These are phyloP conservation scores for Drosophila pseudotalamancana DNA, from an alignment of 2,888 invertebrate species.

Conservation along the genomic window DNA sequence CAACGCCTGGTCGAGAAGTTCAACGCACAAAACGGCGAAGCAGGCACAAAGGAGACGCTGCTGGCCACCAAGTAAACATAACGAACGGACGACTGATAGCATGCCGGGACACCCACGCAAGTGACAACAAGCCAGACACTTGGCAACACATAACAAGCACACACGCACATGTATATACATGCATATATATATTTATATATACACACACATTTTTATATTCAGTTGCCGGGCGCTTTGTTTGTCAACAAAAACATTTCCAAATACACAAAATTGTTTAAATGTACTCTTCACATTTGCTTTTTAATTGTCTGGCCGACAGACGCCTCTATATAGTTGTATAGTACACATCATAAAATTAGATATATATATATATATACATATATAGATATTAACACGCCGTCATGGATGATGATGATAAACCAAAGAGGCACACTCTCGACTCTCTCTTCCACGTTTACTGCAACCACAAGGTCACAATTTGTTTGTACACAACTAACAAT, in stretches of 20 bases:
- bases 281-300: slow-evolving; percentile 12
- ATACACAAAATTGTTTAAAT: slow-evolving; percentile 3
- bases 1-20: slow-evolving; percentile 33
- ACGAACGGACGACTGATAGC: background rate
- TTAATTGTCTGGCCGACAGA: background rate
- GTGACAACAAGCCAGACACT: background rate
- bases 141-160: background rate
- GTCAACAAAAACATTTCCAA: slow-evolving; percentile 54
- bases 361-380: background rate
- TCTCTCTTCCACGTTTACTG: slow-evolving; percentile 66
- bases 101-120: background rate
- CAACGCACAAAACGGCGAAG: slow-evolving; percentile 9
- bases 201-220: too few relatives aligned
- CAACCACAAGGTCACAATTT: slow-evolving; percentile 54
- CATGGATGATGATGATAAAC: slow-evolving; percentile 75
- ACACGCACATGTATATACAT: background rate
- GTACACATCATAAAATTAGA: background rate
- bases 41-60: background rate
- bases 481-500: background rate
- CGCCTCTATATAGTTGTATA: too few relatives aligned
- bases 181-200: background rate
- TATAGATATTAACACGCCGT: background rate
- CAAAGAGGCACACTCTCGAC: slow-evolving; percentile 70
- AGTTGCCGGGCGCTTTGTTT: slow-evolving; percentile 55
- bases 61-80: background rate